Evolutionary conservation across 2,113 vertebrate species (phyloP), one percentile per base, ranked within the genome.

Genomic region (Silurus glanis): DNA sequence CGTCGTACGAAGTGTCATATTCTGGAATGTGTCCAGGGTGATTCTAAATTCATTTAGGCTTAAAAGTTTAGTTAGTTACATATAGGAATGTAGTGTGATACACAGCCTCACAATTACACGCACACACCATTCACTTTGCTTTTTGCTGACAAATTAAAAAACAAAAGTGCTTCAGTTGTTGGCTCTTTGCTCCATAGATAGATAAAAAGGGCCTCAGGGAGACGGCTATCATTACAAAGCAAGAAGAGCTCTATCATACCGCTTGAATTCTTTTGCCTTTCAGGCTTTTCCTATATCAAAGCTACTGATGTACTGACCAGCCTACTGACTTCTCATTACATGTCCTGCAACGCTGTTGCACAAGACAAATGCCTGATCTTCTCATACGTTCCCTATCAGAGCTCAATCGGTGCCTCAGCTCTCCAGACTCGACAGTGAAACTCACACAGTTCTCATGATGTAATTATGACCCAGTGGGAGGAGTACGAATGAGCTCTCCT

Each of bases 251-350:
- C 23, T 45, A 58, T 9, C 45, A 37, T 55, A 51, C 37, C 56
- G n/a, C 56, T 55, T 17, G 61, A 64, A 21, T 49, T 37, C 14
- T 61, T 49, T 49, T 78, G 1, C 23, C 45, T 58, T 61, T 59
- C 49, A 25, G 59, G 58, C 51, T 78, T 86, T 56, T 82, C 9
- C 62, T 83, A 81, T 82, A 86, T 87, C 45, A 83, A 80, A 85
- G 87, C 61, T 62, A 12, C 45, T 13, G 62, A 13, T 16, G 49
- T 85, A 56, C 80, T 79, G 71, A 55, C 75, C 45, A 23, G 61
- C 17, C 25, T 72, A 28, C 17, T 23, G 72, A 55, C 62, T 75
- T 83, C 21, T 80, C n/a, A 83, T 83, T 83, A 83, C 51, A 76
- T 14, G 16, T 71, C 78, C 80, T 72, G 80, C 53, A 23, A 85